A percentile compares a stretch with the other conserved stretches of the same genome.
Conservation (phyloP, 2,888 invertebrate genomes). For the Phyllotreta cruciferae region DNA sequence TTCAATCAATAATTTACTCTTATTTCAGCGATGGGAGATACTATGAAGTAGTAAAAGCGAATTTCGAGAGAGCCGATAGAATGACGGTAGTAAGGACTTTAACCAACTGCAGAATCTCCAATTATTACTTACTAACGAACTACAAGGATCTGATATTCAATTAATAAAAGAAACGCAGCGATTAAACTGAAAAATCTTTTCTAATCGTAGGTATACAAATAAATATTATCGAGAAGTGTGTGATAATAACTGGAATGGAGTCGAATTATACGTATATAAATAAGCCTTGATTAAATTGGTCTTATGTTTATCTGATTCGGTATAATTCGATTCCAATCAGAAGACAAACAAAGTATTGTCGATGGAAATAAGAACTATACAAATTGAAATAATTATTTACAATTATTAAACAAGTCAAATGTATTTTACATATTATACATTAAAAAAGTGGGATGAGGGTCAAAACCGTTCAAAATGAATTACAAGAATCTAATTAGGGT, state of each 20-base stretch:
- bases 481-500: too few relatives aligned
- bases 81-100: constrained; percentile 95
- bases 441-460: too few relatives aligned
- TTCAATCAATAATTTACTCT: constrained; percentile 7
- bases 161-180: constrained; percentile 23
- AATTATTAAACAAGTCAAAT: too few relatives aligned
- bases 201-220: constrained; percentile 35
- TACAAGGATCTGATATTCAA: constrained; percentile 97
- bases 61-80: constrained; percentile 98
- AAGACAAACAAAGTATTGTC: too few relatives aligned
- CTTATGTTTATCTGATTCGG: too few relatives aligned
- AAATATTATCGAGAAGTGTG: constrained; percentile 27
- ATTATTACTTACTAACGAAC: constrained; percentile 89
- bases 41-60: constrained; percentile 98
- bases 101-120: constrained; percentile 94
- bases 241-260: background rate
- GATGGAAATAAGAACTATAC: too few relatives aligned
- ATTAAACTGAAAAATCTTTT: constrained; percentile 35
- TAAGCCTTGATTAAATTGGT: too few relatives aligned
- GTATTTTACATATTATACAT: too few relatives aligned
- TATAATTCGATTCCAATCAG: too few relatives aligned
- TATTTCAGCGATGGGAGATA: constrained; percentile 92
- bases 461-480: too few relatives aligned
- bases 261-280: too few relatives aligned
- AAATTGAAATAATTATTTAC: too few relatives aligned